These are phyloP conservation scores for Nasonia longicornis DNA, from an alignment of 1,140 invertebrate genomes.

Conservation along the genomic window DNA sequence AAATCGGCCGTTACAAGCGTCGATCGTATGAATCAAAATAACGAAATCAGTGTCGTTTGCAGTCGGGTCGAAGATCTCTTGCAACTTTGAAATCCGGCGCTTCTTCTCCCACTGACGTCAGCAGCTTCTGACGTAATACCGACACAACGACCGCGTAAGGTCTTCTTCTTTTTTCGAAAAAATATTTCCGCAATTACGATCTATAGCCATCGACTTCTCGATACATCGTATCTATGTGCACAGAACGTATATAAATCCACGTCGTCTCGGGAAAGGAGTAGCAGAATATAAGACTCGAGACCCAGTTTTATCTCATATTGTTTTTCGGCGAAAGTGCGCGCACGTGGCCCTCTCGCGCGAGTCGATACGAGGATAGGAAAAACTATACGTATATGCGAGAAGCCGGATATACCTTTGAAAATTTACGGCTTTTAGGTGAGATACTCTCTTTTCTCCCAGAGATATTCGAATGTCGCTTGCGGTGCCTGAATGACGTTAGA, in stretches of 20 bases:
- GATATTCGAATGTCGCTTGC: neutral
- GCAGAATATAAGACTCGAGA: neutral
- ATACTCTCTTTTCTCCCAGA: neutral
- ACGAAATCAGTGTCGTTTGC: neutral
- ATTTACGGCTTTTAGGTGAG: slow-evolving; percentile 1
- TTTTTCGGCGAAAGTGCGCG: neutral
- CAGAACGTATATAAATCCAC: neutral
- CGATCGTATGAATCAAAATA: neutral
- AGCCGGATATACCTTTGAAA: slow-evolving; percentile 1
- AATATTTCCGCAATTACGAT: neutral
- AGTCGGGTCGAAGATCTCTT: too few species aligned
- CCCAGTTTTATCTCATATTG: neutral
- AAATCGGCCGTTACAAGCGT: neutral
- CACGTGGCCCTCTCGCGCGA: neutral
- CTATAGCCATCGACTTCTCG: neutral
- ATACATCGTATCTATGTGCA: neutral
- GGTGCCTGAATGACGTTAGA: neutral
- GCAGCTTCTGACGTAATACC: neutral
- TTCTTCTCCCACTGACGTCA: neutral
- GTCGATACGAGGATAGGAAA: neutral
- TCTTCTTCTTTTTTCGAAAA: neutral
- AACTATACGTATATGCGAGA: neutral
- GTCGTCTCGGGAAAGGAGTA: neutral
- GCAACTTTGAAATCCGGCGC: neutral
- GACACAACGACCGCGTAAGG: neutral